Percentiles rank a stretch among this genome's conserved stretches.
Conservation (phyloP, 2,888 invertebrate genomes). For the Tipula confusa region DNA sequence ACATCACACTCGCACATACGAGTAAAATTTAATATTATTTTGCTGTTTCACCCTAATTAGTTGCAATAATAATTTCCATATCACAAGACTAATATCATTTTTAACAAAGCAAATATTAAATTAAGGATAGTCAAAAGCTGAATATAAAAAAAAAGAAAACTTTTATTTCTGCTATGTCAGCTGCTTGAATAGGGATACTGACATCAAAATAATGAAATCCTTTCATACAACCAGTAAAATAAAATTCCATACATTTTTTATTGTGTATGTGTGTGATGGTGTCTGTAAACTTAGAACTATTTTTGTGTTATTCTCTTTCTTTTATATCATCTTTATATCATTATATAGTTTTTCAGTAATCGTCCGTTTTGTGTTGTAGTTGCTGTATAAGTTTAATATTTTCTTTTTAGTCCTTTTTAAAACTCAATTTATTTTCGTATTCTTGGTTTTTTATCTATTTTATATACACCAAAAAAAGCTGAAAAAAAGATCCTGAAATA, state of each 20-base stretch:
- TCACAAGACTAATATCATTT: not conserved
- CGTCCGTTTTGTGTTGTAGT: not conserved
- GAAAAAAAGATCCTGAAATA: not conserved
- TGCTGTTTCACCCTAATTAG: not conserved
- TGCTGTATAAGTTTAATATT: not conserved
- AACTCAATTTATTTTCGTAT: not conserved
- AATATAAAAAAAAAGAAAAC: no score
- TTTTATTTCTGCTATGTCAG: not conserved
- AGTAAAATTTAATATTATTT: not conserved
- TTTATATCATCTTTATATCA: not conserved
- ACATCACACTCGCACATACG: no score
- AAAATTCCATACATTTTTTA: not conserved
- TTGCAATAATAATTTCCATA: not conserved
- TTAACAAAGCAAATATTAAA: not conserved
- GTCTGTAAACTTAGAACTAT: not conserved
- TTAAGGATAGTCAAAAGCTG: not conserved
- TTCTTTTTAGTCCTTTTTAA: not conserved
- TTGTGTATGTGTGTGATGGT: no score
- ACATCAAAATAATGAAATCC: not conserved
- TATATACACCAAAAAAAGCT: not conserved
- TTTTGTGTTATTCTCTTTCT: not conserved
- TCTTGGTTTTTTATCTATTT: not conserved
- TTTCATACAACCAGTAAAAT: not conserved
- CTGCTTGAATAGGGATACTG: conserved; percentile 6
- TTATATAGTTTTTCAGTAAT: not conserved